phyloP scores from a whole-genome alignment of 2,888 invertebrate genomes.

The Drosophila kokeensis region DNA sequence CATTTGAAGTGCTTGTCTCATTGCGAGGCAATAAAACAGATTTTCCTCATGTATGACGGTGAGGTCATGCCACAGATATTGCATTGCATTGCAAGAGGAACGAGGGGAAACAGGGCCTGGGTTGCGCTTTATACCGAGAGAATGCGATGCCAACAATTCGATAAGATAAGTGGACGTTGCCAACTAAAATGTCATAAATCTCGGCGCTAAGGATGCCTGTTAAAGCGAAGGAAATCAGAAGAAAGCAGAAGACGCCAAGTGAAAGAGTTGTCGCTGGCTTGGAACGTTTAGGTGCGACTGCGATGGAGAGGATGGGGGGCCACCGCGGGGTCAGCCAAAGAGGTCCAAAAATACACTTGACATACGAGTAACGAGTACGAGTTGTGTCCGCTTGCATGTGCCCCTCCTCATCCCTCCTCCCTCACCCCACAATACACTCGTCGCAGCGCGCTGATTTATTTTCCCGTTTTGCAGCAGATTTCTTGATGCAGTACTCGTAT shows the following conservation, averaged over 20 bases:
- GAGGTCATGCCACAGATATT: constrained; percentile 72
- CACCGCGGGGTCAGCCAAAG: constrained; percentile 49
- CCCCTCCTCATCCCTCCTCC: not conserved
- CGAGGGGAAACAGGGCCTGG: not conserved
- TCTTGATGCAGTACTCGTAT: constrained; percentile 81
- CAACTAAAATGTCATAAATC: constrained; percentile 85
- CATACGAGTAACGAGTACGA: constrained; percentile 57
- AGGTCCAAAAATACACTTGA: constrained; percentile 74
- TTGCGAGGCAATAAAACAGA: constrained; percentile 54
- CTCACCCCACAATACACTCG: constrained; percentile 37
- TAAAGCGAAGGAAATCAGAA: constrained; percentile 58
- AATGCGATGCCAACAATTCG: constrained; percentile 84
- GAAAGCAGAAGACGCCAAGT: constrained; percentile 56
- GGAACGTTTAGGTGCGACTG: constrained; percentile 55
- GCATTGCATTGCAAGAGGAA: constrained; percentile 49
- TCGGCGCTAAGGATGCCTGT: constrained; percentile 84
- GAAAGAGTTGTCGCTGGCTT: constrained; percentile 70
- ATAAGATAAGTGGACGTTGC: constrained; percentile 85
- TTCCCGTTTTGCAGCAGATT: constrained; percentile 84
- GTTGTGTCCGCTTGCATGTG: constrained; percentile 49
- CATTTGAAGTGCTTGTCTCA: constrained; percentile 49
- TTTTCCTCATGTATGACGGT: constrained; percentile 33
- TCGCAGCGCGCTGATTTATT: constrained; percentile 84
- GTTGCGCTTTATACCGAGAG: constrained; percentile 30
- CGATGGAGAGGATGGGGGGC: not conserved